Evolutionary conservation across 2,113 vertebrate genomes (phyloP), one percentile per base, ranked within the genome.

Genomic region (Penelope pileata): DNA sequence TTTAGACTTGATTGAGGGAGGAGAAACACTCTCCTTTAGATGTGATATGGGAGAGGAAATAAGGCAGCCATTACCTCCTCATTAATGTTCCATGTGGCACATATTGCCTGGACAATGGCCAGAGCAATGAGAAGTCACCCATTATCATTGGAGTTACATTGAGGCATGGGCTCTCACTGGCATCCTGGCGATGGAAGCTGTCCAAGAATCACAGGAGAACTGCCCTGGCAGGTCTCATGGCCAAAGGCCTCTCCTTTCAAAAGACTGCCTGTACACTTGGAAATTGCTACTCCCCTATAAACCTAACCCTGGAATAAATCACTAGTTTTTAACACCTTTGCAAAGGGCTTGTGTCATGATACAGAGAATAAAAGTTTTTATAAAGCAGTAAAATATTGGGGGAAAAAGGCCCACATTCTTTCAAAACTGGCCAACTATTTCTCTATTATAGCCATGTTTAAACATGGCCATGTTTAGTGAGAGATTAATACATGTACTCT

Each of bases 211-310:
- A 51, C 19, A 59, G 29, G 5, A 91, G 6, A 70, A 45, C 29
- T 34, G 11, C 22, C 9, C 53, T 60, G 53, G n/a, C 36, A 69
- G 17, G 19, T 60, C 23, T 24, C 32, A 38, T 0, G 0, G 10
- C 22, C 47, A 59, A 83, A 63, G 12, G 45, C 6, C 4, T 23
- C 2, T 42, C 27, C 59, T 58, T 53, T 21, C 27, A 64, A 66
- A 83, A 68, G 14, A 69, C 10, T 59, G 6, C 23, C 63, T 43
- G 5, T 21, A 9, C 13, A 34, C 27, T 62, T 64, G 21, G 42
- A 56, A 43, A 26, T 26, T 70, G 45, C 45, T 58, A 22, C 54
- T 74, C 29, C 45, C 38, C 85, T 83, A 48, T 7, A 58, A 3
- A 27, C 1, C 40, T 53, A 73, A 62, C 10, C 40, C 42, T 80